Conservation (phyloP, 2,888 invertebrate species). For the Brachyopa scutellaris region DNA sequence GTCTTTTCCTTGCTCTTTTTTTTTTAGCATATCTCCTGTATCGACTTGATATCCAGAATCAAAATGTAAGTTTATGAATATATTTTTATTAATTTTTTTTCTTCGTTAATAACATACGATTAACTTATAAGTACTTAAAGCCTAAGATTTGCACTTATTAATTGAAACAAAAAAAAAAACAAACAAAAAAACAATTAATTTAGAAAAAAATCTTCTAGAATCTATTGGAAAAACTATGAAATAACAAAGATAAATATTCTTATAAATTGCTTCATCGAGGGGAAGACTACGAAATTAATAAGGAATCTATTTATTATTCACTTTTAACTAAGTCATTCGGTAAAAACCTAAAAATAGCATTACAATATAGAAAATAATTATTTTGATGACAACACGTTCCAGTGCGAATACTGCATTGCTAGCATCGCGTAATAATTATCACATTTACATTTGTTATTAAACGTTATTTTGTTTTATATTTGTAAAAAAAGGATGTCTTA, state of each 20-base stretch:
- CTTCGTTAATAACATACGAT: constrained; percentile 10
- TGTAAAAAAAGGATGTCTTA: constrained; percentile 20
- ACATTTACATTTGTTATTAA: constrained; percentile 49
- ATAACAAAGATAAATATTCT: constrained; percentile 34
- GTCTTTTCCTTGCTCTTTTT: too few relatives aligned
- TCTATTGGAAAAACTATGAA: not conserved
- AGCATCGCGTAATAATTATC: constrained; percentile 59
- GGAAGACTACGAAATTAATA: constrained; percentile 60
- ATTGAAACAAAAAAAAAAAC: constrained; percentile 7
- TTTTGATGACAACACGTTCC: constrained; percentile 48
- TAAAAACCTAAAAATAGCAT: constrained; percentile 19
- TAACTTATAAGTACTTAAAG: constrained; percentile 55
- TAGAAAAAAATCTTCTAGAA: too few relatives aligned
- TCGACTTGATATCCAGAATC: constrained; percentile 49
- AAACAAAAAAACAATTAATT: not conserved
- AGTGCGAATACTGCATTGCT: constrained; percentile 46
- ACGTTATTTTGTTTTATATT: not conserved
- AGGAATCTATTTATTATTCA: constrained; percentile 3
- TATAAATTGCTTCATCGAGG: not conserved
- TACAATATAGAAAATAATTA: constrained; percentile 39
- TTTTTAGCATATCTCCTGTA: constrained; percentile 56
- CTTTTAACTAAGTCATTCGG: constrained; percentile 34
- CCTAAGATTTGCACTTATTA: constrained; percentile 17
- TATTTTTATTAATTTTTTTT: constrained; percentile 24
- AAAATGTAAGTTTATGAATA: constrained; percentile 56